These are phyloP conservation scores for Harmothoe impar DNA, from an alignment of 2,888 invertebrate species.

Conservation along the genomic window DNA sequence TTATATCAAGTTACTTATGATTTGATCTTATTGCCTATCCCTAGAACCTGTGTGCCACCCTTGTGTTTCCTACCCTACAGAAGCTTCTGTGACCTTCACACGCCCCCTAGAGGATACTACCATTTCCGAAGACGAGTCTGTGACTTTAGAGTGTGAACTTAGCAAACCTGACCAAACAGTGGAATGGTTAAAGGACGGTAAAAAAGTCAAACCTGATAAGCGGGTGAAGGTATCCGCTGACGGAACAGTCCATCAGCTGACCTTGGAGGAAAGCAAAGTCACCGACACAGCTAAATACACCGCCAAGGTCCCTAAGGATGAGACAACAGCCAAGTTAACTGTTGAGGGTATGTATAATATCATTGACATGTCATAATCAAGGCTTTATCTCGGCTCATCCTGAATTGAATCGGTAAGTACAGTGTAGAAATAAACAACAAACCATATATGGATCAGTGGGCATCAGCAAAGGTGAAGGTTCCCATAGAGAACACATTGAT, in stretches of 20 bases:
- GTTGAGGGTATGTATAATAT: constrained; percentile 27
- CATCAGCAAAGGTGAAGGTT: constrained; percentile 10
- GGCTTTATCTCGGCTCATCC: too few species aligned
- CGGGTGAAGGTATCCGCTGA: constrained; percentile 73
- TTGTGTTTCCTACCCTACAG: constrained; percentile 51
- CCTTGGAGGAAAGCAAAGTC: constrained; percentile 72
- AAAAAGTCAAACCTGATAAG: constrained; percentile 72
- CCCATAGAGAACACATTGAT: background rate
- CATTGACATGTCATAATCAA: background rate
- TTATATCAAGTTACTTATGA: background rate
- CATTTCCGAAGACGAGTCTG: constrained; percentile 77
- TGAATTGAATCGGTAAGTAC: too few species aligned
- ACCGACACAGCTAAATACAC: constrained; percentile 76
- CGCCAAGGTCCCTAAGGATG: constrained; percentile 67
- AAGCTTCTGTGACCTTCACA: constrained; percentile 73
- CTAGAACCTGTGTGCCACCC: constrained; percentile 44
- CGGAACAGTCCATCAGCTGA: constrained; percentile 74
- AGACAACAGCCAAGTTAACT: constrained; percentile 22
- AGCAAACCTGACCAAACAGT: constrained; percentile 84
- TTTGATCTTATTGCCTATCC: background rate
- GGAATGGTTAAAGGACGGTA: constrained; percentile 82
- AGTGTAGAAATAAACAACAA: too few species aligned
- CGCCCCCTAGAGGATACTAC: constrained; percentile 77
- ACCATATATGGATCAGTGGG: too few species aligned
- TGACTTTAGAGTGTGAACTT: constrained; percentile 79